Base-by-base conservation (phyloP, 2,888 invertebrate species). In the Tachina grossa region DNA sequence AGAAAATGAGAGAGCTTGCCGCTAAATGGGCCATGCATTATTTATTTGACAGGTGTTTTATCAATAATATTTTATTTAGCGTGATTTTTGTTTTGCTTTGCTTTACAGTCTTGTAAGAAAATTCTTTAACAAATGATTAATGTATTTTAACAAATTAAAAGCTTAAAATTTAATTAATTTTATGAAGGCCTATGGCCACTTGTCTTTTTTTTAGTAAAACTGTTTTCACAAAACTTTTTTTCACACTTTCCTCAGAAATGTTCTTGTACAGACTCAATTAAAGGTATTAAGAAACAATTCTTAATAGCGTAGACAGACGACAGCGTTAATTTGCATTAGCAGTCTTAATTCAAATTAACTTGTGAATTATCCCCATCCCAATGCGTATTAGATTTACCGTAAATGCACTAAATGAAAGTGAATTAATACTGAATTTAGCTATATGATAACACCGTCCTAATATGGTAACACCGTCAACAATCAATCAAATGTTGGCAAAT, bases 11-110 rank as follows among this genome's bases (percentile, higher is more conserved):
- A 6, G 43, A 13, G 14, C 9, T 31, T 31, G 31, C 19, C 16
- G 53, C 51, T 39, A 57, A 53, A 74, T 81, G 80, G 75, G 57
- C 43, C 68, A 59, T 22, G 43, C 51, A 39, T 45, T 43, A 68
- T 75, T 75, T 68, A 68, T 75, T 53, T 16, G 81, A 61, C 81
- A 75, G 75, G 75, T 75, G 75, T 81, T 66, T 66, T 66, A 80
- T 80, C 53, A 57, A 57, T 80, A 65, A 22, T 74, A 65, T 78
- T 69, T 43, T 43, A 11, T 41, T 16, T 16, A 14, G 19, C 31
- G 4, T 1, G 31, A 39, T 19, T 45, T 49, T 57, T 14, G 39
- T 61, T 41, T 78, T 63, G n/a, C 1, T 55, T 63, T 53, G 1
- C 45, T 55, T 11, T 19, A 39, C 1, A 45, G 45, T 45, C 45